Conservation (phyloP, 2,888 invertebrate genomes). For the Amitus sp. region DNA sequence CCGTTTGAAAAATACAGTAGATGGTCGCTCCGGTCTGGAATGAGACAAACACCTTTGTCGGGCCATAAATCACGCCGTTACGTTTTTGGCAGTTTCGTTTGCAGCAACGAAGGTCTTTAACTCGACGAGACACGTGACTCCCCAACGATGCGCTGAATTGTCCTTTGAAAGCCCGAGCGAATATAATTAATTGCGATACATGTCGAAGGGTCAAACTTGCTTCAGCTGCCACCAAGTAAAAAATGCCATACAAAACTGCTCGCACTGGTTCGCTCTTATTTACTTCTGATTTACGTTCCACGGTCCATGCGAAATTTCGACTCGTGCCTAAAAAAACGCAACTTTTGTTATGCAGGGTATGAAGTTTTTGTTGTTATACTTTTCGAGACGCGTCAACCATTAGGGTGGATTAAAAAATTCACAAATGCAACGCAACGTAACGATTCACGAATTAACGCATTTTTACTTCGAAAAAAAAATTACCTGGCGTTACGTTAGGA, state of each 20-base stretch:
- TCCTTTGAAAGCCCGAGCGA: slow-evolving; percentile 46
- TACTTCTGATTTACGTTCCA: too few species aligned
- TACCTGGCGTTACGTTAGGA: too few species aligned
- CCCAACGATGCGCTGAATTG: slow-evolving; percentile 45
- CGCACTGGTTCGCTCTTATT: too few species aligned
- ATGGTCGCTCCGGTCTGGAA: slow-evolving; percentile 30
- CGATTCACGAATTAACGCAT: too few species aligned
- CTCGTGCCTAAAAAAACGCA: too few species aligned
- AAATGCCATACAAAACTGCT: slow-evolving; percentile 3
- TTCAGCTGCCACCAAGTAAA: slow-evolving; percentile 22
- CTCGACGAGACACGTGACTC: slow-evolving; percentile 18
- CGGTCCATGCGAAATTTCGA: background rate
- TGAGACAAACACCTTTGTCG: slow-evolving; percentile 38
- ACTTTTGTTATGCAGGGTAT: too few species aligned
- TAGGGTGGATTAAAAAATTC: too few species aligned
- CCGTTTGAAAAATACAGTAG: background rate
- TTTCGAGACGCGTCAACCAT: too few species aligned
- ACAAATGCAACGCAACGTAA: too few species aligned
- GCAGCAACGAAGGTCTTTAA: slow-evolving; percentile 13
- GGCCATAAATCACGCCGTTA: slow-evolving; percentile 37
- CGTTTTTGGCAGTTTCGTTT: slow-evolving; percentile 28
- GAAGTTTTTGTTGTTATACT: too few species aligned
- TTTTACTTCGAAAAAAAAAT: too few species aligned
- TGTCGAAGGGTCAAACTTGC: slow-evolving; percentile 41
- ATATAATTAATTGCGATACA: slow-evolving; percentile 51